Evolutionary conservation across 2,888 invertebrate species (phyloP), one percentile per base, ranked within the genome.

Genomic region (Cylindroiulus punctatus): DNA sequence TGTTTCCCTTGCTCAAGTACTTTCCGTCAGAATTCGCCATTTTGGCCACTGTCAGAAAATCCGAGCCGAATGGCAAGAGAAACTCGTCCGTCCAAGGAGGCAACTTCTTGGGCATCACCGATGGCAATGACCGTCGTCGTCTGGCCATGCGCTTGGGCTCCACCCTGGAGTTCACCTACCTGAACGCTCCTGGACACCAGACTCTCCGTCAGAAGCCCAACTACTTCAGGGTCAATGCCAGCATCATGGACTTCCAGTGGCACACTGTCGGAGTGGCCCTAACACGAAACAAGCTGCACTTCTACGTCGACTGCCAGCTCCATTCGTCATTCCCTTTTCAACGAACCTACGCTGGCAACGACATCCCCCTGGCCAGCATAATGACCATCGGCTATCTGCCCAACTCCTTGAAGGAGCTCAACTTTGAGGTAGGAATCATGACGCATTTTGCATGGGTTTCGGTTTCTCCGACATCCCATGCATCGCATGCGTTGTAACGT

Each of bases 351-450:
- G 83, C 86, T 17, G 86, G 86, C 1, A 86, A 57, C 26, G 86
- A 86, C 30, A 86, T 86, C 36, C 84, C 86, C 19, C 22, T 86
- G 5, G 82, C 36, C 30, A 86, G 86, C 42, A 52, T 84, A 17
- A 44, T 86, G 83, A 86, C 86, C 36, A 86, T 86, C 26, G 86
- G 82, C 26, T 86, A 86, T 84, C 42, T 86, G n/a, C 86, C 86
- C 26, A 86, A 86, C 65, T 57, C 86, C 7, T 22, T 86, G 17
- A 86, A 84, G 30, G 86, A 86, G 17, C 82, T 86, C 19, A 57
- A 86, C 36, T 86, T 86, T 84, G 84, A 86, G 86, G 86, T 86
- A 65, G 26, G 83, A 12, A 83, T 40, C n/a, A 22, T 65, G 22
- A 12, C 7, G 22, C 19, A n/a, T 57, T 57, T 57, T n/a, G n/a